A percentile compares a stretch with the other conserved stretches of the same genome.
These are phyloP conservation scores for Amiota minor DNA, from an alignment of 2,888 invertebrate genomes.

Conservation along the genomic window DNA sequence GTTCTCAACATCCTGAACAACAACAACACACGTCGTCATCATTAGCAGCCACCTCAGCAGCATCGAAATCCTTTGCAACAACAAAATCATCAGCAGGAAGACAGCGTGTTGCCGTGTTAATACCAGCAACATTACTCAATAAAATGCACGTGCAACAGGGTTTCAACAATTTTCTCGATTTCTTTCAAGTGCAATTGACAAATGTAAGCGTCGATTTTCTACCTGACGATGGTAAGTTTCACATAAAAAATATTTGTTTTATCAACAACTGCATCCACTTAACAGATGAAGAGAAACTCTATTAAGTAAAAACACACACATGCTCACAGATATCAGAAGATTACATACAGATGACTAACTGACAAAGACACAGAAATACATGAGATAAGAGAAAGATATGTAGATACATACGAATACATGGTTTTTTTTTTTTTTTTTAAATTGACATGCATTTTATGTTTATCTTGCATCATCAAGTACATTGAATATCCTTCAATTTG, in stretches of 20 bases:
- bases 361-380: too few relatives aligned
- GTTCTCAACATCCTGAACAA: conserved; percentile 40
- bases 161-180: conserved; percentile 69
- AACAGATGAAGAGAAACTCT: too few relatives aligned
- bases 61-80: not conserved
- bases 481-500: too few relatives aligned
- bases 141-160: conserved; percentile 70
- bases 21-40: conserved; percentile 23
- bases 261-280: conserved; percentile 1
- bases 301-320: too few relatives aligned
- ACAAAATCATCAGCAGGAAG: conserved; percentile 7
- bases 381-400: too few relatives aligned
- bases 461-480: too few relatives aligned
- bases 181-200: conserved; percentile 68
- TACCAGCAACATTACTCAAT: conserved; percentile 65
- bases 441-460: too few relatives aligned
- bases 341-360: too few relatives aligned
- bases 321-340: too few relatives aligned
- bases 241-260: too few relatives aligned
- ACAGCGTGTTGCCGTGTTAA: conserved; percentile 67
- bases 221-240: conserved; percentile 69
- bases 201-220: conserved; percentile 70
- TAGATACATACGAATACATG: too few relatives aligned
- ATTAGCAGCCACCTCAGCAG: conserved; percentile 10
- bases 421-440: too few relatives aligned